Percentiles rank a stretch among this genome's conserved stretches.
Conservation (phyloP, 1,140 invertebrate species). For the Heliconius melpomene region DNA sequence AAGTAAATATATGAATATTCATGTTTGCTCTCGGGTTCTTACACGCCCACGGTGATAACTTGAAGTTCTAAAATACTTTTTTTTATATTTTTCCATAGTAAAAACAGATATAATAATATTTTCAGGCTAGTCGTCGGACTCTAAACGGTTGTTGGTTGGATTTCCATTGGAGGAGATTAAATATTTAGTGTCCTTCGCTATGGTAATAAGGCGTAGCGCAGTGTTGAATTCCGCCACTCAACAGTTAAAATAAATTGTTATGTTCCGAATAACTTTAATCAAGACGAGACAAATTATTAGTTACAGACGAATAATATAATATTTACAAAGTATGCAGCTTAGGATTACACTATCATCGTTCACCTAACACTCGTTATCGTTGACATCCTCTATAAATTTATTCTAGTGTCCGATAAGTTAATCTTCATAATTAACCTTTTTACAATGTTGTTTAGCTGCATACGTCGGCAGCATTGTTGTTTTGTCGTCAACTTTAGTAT, state of each 20-base stretch:
- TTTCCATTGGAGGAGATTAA: no score
- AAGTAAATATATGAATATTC: neutral
- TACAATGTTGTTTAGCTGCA: constrained; percentile 1
- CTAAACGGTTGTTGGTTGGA: no score
- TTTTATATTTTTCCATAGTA: neutral
- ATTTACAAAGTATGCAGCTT: neutral
- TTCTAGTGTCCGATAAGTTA: constrained; percentile 26
- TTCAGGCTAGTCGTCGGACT: no score
- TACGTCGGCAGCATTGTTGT: constrained; percentile 31
- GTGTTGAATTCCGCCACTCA: no score
- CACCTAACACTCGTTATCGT: neutral
- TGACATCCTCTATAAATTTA: neutral
- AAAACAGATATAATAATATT: neutral
- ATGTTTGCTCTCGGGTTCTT: neutral
- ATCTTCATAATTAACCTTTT: neutral
- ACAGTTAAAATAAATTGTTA: no score
- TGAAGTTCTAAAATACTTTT: neutral
- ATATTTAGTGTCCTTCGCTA: no score
- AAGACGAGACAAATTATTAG: neutral
- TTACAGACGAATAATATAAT: neutral
- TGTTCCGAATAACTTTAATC: neutral
- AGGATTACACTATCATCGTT: neutral
- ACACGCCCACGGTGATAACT: neutral
- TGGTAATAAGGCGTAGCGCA: no score
- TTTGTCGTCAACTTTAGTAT: constrained; percentile 28